Evolutionary conservation across 2,113 vertebrate genomes (phyloP).

Genomic region (Sitta europaea): DNA sequence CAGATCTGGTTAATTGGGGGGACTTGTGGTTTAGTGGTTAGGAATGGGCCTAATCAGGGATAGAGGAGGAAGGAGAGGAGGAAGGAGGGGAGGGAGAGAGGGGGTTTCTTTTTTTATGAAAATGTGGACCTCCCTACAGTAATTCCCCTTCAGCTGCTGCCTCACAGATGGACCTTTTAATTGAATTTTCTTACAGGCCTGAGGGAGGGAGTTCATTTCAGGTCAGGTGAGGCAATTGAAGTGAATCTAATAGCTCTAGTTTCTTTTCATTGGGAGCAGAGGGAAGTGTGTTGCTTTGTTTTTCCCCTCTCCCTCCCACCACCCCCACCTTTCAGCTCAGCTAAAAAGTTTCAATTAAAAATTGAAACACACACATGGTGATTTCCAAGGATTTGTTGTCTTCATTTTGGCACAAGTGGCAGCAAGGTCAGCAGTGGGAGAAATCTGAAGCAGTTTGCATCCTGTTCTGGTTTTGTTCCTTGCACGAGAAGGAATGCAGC

Average conservation of each 20-base stretch:
- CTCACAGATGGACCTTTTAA: slow-evolving; percentile 81
- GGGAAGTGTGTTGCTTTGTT: slow-evolving; percentile 64
- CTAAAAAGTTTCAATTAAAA: slow-evolving; percentile 68
- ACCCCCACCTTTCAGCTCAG: background rate
- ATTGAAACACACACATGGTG: slow-evolving; percentile 64
- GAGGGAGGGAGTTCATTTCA: slow-evolving; percentile 75
- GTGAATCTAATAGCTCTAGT: slow-evolving; percentile 69
- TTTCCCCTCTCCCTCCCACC: background rate
- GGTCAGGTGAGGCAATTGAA: slow-evolving; percentile 77
- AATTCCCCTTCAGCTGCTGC: slow-evolving; percentile 75
- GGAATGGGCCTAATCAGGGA: slow-evolving; percentile 40
- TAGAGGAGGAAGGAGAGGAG: background rate
- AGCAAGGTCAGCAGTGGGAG: slow-evolving; percentile 35
- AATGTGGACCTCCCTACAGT: slow-evolving; percentile 69
- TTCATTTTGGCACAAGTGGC: slow-evolving; percentile 35
- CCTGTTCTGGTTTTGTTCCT: slow-evolving; percentile 10
- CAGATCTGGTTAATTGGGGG: slow-evolving; percentile 66
- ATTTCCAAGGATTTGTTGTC: slow-evolving; percentile 66
- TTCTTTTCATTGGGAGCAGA: slow-evolving; percentile 63
- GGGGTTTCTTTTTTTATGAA: slow-evolving; percentile 71
- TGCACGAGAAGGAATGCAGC: background rate
- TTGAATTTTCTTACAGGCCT: slow-evolving; percentile 80
- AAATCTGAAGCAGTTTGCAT: slow-evolving; percentile 41
- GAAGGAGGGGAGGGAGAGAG: background rate
- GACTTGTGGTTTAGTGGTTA: slow-evolving; percentile 58